Evolutionary conservation across 2,888 invertebrate species (phyloP), one percentile per base, ranked within the genome.

Genomic region (Limnephilus marmoratus): DNA sequence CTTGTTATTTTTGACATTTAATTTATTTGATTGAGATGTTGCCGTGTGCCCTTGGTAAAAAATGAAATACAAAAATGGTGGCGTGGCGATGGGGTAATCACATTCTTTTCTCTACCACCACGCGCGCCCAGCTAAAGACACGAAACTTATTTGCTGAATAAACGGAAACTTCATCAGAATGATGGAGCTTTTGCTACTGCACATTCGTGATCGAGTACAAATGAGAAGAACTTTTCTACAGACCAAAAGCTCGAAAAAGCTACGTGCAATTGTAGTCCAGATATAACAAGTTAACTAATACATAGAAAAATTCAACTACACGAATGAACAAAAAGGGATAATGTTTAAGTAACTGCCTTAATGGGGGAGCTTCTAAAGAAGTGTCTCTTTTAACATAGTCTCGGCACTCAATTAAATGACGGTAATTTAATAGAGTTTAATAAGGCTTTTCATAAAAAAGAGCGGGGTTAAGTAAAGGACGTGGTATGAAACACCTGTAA

Each of bases 21-120:
- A 93, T 93, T 93, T 93, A 91, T 92, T 93, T 93, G 93, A 93
- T 93, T 93, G 93, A 92, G 92, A 92, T 92, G 93, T 91, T 92
- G 91, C 92, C 92, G 90, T 91, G 90, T 90, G 91, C 93, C 93
- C 93, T 92, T 91, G 89, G 90, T 88, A 91, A 92, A 90, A 91
- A 91, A 89, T 92, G 81, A 86, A 90, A 91, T 85, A 91, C 82
- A 91, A 91, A 86, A 90, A 81, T 89, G 81, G 89, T 87, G 85
- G 87, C 83, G 45, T 88, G 81, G 90, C 83, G 90, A 92, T 90
- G 90, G 90, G 89, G 91, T 92, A 93, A 93, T 93, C 92, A 90
- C 85, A 89, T 90, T 85, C 89, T 82, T 88, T 85, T 89, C 80
- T 89, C 31, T 45, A 49, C 86, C n/a, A 80, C 85, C 41, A 34